Evolutionary conservation across 2,113 vertebrate species (phyloP).

Genomic region (Chlorodrepanis virens): DNA sequence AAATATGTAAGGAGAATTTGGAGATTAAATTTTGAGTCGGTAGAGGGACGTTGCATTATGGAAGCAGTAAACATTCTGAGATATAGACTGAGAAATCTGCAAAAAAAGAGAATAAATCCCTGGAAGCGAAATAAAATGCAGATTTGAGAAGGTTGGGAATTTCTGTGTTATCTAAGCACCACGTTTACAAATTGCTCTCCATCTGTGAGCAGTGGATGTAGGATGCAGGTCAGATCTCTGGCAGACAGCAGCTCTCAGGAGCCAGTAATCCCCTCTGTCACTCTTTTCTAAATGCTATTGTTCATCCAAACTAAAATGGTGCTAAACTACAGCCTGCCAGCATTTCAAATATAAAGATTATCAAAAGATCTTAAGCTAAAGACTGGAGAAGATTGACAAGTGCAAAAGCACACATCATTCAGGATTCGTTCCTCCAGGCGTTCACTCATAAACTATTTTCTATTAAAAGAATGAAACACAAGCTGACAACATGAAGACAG

Average conservation of each 20-base stretch:
- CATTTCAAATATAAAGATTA: slow-evolving; percentile 29
- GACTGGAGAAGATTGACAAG: slow-evolving; percentile 53
- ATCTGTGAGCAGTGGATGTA: neutral
- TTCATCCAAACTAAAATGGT: slow-evolving; percentile 13
- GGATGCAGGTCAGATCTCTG: neutral
- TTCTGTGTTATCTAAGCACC: neutral
- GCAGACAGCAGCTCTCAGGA: neutral
- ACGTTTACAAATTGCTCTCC: neutral
- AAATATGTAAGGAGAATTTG: neutral
- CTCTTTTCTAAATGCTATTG: neutral
- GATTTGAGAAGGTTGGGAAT: neutral
- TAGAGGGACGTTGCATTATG: neutral
- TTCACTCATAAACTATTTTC: slow-evolving; percentile 31
- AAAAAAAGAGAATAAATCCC: neutral
- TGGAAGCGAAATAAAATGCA: neutral
- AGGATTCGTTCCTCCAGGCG: neutral
- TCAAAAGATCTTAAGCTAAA: slow-evolving; percentile 30
- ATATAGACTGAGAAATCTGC: neutral
- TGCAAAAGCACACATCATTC: slow-evolving; percentile 53
- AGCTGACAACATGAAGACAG: slow-evolving; percentile 27
- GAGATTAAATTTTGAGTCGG: neutral
- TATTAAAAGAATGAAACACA: slow-evolving; percentile 41
- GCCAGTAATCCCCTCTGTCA: neutral
- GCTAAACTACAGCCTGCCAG: slow-evolving; percentile 1
- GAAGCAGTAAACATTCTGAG: neutral